Conservation (phyloP, 2,888 invertebrate species). For the Acanthosepion pharaonis region DNA sequence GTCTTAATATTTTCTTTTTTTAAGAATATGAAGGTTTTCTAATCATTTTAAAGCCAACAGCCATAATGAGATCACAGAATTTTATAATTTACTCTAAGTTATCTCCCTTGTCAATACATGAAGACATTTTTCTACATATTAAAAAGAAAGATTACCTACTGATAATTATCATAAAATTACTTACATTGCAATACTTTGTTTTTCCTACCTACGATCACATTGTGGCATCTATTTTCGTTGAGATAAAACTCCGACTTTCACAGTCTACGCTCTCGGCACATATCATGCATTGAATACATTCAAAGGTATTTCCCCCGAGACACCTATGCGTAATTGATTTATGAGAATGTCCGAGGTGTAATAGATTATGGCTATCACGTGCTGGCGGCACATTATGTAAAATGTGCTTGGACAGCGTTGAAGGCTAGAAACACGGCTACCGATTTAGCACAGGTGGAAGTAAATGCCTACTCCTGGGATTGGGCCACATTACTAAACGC, state of each 20-base stretch:
- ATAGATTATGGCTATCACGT: neutral
- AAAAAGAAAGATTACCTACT: too few species aligned
- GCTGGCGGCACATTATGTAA: neutral
- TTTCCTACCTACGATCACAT: neutral
- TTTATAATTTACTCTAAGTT: too few species aligned
- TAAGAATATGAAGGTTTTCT: too few species aligned
- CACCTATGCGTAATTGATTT: neutral
- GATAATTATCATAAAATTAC: neutral
- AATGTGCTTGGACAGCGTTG: neutral
- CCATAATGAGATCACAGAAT: too few species aligned
- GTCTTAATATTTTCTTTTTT: too few species aligned
- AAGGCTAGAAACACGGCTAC: neutral
- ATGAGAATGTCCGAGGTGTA: neutral
- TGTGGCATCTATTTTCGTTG: neutral
- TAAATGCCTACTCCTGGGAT: neutral
- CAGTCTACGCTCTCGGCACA: neutral
- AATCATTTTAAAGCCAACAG: too few species aligned
- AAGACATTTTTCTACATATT: too few species aligned
- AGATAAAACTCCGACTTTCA: neutral
- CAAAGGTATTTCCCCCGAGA: neutral
- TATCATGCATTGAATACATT: conserved; percentile 20
- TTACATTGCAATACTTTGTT: neutral
- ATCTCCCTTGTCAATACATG: too few species aligned
- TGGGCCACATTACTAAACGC: neutral
- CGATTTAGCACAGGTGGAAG: neutral